Evolutionary conservation across 2,797 vertebrate genomes (phyloP).

Genomic region (Phrynocephalus forsythii): DNA sequence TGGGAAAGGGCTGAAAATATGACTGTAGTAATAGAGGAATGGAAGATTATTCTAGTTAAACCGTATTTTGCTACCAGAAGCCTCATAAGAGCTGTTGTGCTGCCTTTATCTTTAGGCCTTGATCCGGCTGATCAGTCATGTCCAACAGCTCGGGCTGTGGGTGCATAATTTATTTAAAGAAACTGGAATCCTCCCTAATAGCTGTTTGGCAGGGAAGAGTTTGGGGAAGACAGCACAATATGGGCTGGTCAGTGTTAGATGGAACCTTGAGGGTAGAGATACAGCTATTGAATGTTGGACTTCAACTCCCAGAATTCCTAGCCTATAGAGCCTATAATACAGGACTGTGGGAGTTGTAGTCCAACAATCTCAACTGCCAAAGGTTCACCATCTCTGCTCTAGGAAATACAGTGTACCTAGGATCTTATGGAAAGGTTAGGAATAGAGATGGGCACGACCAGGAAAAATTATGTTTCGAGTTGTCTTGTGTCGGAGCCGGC

Average conservation of each 20-base stretch:
- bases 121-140: neutral
- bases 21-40: slow-evolving; percentile 37
- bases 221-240: no score
- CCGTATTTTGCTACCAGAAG: slow-evolving; percentile 46
- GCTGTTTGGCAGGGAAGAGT: neutral
- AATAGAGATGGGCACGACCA: no score
- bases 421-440: no score
- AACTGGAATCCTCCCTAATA: neutral
- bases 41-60: slow-evolving; percentile 36
- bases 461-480: no score
- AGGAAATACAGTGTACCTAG: no score
- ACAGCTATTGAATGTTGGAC: no score
- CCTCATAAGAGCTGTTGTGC: slow-evolving; percentile 30
- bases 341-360: neutral
- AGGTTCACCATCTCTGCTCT: no score
- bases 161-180: neutral
- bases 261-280: no score
- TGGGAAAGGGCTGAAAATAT: slow-evolving; percentile 58
- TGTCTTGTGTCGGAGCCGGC: no score
- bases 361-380: neutral
- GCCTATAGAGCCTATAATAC: neutral
- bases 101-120: neutral
- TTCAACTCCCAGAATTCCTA: neutral
- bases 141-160: neutral
- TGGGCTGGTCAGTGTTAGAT: neutral